phyloP scores from a whole-genome alignment of 35 echinoderm and acorn worm species.

The Chiridota heheva region DNA sequence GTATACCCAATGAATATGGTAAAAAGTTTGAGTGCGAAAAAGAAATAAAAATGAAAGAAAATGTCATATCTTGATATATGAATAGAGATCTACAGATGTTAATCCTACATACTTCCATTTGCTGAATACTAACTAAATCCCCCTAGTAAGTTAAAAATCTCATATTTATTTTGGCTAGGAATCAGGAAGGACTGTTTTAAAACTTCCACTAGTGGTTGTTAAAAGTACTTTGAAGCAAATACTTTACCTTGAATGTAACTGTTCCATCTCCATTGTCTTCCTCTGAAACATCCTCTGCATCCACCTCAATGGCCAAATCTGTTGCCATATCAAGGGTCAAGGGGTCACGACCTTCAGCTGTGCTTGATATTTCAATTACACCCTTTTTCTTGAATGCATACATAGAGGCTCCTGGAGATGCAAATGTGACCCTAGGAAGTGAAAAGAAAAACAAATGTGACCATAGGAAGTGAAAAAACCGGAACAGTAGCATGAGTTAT shows the following conservation, averaged over 20 bases:
- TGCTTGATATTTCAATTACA: slow-evolving; percentile 42
- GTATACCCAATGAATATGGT: too few species aligned
- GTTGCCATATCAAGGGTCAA: slow-evolving; percentile 73
- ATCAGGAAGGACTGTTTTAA: background rate
- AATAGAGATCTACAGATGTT: background rate
- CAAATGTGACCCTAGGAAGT: too few species aligned
- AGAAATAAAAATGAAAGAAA: too few species aligned
- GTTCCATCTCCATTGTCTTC: slow-evolving; percentile 59
- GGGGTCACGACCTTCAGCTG: slow-evolving; percentile 20
- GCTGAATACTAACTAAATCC: too few species aligned
- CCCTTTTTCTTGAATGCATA: slow-evolving; percentile 79
- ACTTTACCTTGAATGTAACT: slow-evolving; percentile 69
- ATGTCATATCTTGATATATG: background rate
- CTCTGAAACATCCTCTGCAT: slow-evolving; percentile 71
- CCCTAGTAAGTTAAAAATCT: too few species aligned
- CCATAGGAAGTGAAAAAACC: too few species aligned
- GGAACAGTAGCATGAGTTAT: too few species aligned
- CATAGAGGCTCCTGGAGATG: slow-evolving; percentile 52
- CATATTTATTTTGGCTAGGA: background rate
- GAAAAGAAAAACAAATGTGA: too few species aligned
- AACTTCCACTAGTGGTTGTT: too few species aligned
- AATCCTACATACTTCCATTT: background rate
- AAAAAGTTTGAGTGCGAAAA: too few species aligned
- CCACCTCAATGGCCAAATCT: slow-evolving; percentile 78
- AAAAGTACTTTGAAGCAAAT: background rate